Conservation (phyloP, 2,797 vertebrate genomes). For the Scolopax rusticola region DNA sequence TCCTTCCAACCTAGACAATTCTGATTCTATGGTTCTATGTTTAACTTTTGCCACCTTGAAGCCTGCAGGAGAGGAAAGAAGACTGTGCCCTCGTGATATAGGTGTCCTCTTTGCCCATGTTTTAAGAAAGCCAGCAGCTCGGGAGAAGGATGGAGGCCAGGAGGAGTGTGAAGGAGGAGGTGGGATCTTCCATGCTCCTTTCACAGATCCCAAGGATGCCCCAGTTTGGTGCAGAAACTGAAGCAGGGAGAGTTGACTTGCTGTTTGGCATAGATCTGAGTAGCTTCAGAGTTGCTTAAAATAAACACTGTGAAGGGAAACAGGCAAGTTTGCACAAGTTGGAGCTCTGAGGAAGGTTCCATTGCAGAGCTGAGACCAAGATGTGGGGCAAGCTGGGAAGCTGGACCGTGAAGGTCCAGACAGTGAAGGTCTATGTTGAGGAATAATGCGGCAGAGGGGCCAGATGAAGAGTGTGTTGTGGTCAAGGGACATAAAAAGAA, state of each 20-base stretch:
- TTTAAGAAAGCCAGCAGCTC: background rate
- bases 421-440: background rate
- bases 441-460: background rate
- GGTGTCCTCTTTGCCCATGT: background rate
- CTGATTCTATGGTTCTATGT: background rate
- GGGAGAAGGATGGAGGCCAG: background rate
- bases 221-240: background rate
- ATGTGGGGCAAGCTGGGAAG: background rate
- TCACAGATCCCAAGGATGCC: background rate
- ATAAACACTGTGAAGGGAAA: background rate
- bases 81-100: accelerated
- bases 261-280: background rate
- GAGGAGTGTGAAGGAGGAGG: background rate
- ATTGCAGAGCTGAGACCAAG: background rate
- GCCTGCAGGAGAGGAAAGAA: background rate
- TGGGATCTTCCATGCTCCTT: background rate
- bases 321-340: background rate
- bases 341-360: background rate
- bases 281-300: background rate
- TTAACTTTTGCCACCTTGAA: background rate
- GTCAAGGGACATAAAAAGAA: background rate
- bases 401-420: background rate
- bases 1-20: background rate
- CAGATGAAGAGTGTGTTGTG: background rate
- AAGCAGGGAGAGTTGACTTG: background rate